phyloP scores from a whole-genome alignment of 2,797 vertebrate species.

The Phoeniculus purpureus region DNA sequence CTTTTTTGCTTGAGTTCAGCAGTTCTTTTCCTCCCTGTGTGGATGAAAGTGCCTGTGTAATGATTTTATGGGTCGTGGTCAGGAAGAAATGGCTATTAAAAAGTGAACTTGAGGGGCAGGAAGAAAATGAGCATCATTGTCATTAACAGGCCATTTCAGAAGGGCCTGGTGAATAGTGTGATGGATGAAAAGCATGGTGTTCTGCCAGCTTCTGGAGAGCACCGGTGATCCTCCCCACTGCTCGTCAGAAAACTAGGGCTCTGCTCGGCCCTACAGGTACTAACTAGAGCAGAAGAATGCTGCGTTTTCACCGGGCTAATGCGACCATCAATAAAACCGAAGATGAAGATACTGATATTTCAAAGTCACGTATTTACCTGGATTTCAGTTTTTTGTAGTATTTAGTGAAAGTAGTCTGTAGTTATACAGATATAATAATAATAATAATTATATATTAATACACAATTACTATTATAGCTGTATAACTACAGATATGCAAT shows the following conservation, averaged over 20 bases:
- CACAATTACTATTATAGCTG: too few species aligned
- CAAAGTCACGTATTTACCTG: not conserved
- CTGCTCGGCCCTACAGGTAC: conserved; percentile 9
- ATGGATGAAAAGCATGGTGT: conserved; percentile 30
- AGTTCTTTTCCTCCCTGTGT: conserved; percentile 62
- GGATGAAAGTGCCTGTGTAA: conserved; percentile 70
- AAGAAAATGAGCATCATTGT: conserved; percentile 65
- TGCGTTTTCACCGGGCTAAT: not conserved
- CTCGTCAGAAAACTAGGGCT: conserved; percentile 28
- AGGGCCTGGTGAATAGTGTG: conserved; percentile 33
- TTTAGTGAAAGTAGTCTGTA: conserved; percentile 13
- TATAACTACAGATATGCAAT: too few species aligned
- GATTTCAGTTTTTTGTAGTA: not conserved
- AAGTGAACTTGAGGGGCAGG: conserved; percentile 64
- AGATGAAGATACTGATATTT: not conserved
- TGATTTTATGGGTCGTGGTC: conserved; percentile 70
- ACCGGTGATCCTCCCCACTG: not conserved
- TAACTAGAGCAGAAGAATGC: not conserved
- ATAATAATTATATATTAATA: too few species aligned
- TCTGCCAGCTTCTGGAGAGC: not conserved
- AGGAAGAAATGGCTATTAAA: conserved; percentile 70
- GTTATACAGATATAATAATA: too few species aligned
- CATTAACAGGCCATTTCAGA: conserved; percentile 51
- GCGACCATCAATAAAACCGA: not conserved
- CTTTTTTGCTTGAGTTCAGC: conserved; percentile 66